Evolutionary conservation across 2,797 vertebrate species (phyloP).

Genomic region (Apodemus agrarius): DNA sequence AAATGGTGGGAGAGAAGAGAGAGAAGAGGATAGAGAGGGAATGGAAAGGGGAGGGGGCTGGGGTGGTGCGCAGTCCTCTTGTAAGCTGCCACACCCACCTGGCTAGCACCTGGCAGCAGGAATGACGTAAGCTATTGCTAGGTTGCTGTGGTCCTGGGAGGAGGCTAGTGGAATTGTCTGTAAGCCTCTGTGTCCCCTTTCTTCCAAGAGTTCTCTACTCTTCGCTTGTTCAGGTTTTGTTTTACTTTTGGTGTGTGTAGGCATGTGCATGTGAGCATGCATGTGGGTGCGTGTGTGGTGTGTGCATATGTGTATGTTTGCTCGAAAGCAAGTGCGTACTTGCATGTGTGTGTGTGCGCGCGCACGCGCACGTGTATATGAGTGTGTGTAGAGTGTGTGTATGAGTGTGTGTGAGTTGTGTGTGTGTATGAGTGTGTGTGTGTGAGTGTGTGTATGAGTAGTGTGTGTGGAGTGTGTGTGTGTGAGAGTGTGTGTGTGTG

Average conservation of each 20-base stretch:
- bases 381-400: too few species aligned
- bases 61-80: not conserved
- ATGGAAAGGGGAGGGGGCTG: not conserved
- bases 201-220: not conserved
- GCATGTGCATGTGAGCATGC: not conserved
- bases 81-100: not conserved
- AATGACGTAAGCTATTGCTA: not conserved
- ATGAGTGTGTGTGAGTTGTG: too few species aligned
- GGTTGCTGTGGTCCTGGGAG: not conserved
- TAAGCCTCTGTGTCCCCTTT: not conserved
- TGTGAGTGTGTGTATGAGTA: too few species aligned
- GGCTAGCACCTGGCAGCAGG: not conserved
- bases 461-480: too few species aligned
- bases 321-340: too few species aligned
- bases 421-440: too few species aligned
- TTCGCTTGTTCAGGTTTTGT: not conserved
- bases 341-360: not conserved
- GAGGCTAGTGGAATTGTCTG: not conserved
- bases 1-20: not conserved
- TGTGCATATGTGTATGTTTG: not conserved
- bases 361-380: too few species aligned
- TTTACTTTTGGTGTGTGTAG: not conserved
- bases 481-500: too few species aligned
- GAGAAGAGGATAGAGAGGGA: not conserved
- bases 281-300: not conserved